Evolutionary conservation across 2,113 vertebrate species (phyloP).

Genomic region (Rhinoderma darwinii): DNA sequence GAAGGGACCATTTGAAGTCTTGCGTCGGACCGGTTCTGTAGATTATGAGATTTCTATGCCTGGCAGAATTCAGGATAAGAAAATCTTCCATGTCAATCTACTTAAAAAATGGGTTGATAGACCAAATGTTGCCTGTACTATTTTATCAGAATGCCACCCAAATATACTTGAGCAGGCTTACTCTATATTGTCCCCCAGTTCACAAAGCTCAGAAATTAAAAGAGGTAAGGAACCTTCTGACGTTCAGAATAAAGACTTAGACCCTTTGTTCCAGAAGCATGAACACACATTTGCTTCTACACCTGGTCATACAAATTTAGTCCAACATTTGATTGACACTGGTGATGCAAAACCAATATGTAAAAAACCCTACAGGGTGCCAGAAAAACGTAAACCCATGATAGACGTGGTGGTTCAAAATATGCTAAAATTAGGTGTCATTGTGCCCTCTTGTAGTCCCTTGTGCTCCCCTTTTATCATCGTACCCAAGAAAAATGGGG

Average conservation of each 20-base stretch:
- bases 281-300: background rate
- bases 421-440: too few relatives aligned
- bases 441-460: too few relatives aligned
- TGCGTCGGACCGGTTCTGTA: background rate
- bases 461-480: too few relatives aligned
- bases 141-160: background rate
- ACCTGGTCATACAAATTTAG: background rate
- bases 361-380: too few relatives aligned
- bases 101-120: background rate
- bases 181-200: slow-evolving; percentile 8
- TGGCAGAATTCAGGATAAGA: too few relatives aligned
- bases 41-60: background rate
- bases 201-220: background rate
- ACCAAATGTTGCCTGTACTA: background rate
- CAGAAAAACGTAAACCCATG: too few relatives aligned
- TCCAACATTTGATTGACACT: background rate
- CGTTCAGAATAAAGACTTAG: background rate
- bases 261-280: background rate
- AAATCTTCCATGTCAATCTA: background rate
- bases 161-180: background rate
- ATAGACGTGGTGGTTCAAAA: too few relatives aligned
- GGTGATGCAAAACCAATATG: too few relatives aligned
- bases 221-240: slow-evolving; percentile 4
- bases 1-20: too few relatives aligned
- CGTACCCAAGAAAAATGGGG: too few relatives aligned